Evolutionary conservation across 2,797 vertebrate genomes (phyloP), one percentile per base, ranked within the genome.

Genomic region (Toxotes lorentzi): DNA sequence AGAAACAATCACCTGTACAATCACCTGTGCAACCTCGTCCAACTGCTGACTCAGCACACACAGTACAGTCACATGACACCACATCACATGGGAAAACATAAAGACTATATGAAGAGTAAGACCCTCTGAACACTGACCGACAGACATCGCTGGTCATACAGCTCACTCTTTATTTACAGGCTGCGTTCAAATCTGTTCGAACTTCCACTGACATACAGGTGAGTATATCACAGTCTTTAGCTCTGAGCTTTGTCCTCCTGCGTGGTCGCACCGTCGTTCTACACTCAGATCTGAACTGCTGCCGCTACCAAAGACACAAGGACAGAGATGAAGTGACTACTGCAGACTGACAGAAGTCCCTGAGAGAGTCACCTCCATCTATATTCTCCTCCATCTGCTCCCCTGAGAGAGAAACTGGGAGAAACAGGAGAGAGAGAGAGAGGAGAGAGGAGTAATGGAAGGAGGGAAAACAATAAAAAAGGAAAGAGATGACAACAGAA

Each of bases 351-450:
- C 60, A 35, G n/a, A 0, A 0, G 23, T 9, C 73, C 65, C 38
- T 8, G 4, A 53, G 61, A 60, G 47, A 56, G 53, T 74, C 62
- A 34, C 72, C 63, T 73, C 80, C 73, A 38, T 60, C 70, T 80
- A 73, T 82, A 60, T 70, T 67, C 78, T 84, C 71, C 75, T 77
- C 50, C 60, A 1, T 23, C 54, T 21, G 0, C 51, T 73, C 88
- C 68, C 68, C 14, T 0, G 68, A 73, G 81, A 82, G 10, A 54
- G 19, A 78, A 91, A 90, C 51, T 73, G 73, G 90, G 83, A 75
- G 84, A 81, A 23, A 3, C 62, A 27, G 12, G 58, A 34, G 9
- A 35, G 76, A 48, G 4, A 24, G 12, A 10, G 51, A 53, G 7
- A 43, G 34, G 3, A 27, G 7, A 23, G 32, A 23, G 32, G 40